phyloP scores from a whole-genome alignment of 2,888 invertebrate species.

The Thecocarcelia acutangulata region DNA sequence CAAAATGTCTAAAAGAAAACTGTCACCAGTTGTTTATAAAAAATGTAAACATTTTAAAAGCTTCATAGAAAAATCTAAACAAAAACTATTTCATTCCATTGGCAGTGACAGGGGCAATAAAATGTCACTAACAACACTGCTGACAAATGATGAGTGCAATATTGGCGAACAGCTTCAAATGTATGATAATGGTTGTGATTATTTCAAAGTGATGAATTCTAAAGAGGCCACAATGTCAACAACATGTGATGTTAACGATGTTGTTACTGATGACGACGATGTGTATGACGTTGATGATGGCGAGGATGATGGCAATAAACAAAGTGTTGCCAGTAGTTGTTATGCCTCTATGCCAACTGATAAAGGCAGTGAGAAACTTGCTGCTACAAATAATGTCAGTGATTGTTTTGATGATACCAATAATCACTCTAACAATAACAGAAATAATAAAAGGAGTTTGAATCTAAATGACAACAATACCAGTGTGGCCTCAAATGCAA shows the following conservation, averaged over 20 bases:
- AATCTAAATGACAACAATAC: constrained; percentile 83
- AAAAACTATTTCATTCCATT: constrained; percentile 36
- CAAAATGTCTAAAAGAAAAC: constrained; percentile 37
- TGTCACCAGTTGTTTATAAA: constrained; percentile 26
- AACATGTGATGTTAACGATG: constrained; percentile 69
- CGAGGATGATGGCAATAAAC: constrained; percentile 74
- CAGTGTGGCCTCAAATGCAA: constrained; percentile 83
- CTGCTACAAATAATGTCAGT: constrained; percentile 67
- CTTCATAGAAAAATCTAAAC: constrained; percentile 38
- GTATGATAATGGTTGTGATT: constrained; percentile 67
- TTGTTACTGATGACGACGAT: constrained; percentile 37
- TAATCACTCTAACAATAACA: constrained; percentile 71
- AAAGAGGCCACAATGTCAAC: constrained; percentile 65
- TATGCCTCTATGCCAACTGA: constrained; percentile 65
- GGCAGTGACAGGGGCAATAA: constrained; percentile 42
- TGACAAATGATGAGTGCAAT: constrained; percentile 63
- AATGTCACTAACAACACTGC: constrained; percentile 49
- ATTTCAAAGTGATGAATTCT: constrained; percentile 69
- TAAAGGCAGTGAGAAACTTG: constrained; percentile 75
- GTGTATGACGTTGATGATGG: neutral
- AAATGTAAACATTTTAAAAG: constrained; percentile 37
- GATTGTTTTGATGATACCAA: constrained; percentile 67
- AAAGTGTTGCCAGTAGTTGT: constrained; percentile 65
- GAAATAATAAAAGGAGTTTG: constrained; percentile 53
- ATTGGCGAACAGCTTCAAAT: constrained; percentile 37